Conservation (phyloP, 2,888 invertebrate species). For the Leptura quadrifasciata region DNA sequence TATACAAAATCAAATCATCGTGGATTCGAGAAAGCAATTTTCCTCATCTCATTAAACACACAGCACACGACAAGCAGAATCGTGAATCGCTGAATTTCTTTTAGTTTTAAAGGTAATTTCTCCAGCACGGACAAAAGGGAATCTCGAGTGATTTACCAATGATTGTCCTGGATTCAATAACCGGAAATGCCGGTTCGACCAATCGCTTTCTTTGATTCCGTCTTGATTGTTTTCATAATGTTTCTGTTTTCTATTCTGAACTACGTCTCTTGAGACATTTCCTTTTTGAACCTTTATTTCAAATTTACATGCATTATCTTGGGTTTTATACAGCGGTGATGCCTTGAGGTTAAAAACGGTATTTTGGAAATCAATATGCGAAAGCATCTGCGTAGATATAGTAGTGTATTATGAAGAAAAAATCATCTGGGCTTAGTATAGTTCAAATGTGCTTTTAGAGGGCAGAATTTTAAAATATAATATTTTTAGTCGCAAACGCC, state of each 20-base stretch:
- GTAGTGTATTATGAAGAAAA: background rate
- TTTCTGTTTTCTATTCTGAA: constrained; percentile 65
- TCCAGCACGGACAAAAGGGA: constrained; percentile 61
- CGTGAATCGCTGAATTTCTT: constrained; percentile 46
- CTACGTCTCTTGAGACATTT: constrained; percentile 60
- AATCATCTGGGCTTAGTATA: too few species aligned
- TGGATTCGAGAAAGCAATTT: constrained; percentile 31
- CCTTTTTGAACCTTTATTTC: constrained; percentile 61
- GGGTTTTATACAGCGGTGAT: constrained; percentile 1
- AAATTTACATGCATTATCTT: constrained; percentile 61
- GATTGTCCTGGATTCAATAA: constrained; percentile 69
- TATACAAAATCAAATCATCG: constrained; percentile 29
- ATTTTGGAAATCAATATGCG: constrained; percentile 13
- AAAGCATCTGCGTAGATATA: constrained; percentile 16
- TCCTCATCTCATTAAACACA: constrained; percentile 48
- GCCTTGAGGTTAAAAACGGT: constrained; percentile 1
- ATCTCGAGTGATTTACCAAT: constrained; percentile 67
- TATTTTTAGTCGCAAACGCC: too few species aligned
- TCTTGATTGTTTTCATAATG: constrained; percentile 70
- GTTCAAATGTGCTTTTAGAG: too few species aligned
- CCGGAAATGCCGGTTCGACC: constrained; percentile 68
- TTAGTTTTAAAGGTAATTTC: constrained; percentile 58
- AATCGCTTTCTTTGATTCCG: constrained; percentile 70
- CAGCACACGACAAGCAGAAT: constrained; percentile 33
- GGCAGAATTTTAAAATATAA: too few species aligned